phyloP scores from a whole-genome alignment of 2,888 invertebrate genomes.

The Spilosoma lubricipeda region DNA sequence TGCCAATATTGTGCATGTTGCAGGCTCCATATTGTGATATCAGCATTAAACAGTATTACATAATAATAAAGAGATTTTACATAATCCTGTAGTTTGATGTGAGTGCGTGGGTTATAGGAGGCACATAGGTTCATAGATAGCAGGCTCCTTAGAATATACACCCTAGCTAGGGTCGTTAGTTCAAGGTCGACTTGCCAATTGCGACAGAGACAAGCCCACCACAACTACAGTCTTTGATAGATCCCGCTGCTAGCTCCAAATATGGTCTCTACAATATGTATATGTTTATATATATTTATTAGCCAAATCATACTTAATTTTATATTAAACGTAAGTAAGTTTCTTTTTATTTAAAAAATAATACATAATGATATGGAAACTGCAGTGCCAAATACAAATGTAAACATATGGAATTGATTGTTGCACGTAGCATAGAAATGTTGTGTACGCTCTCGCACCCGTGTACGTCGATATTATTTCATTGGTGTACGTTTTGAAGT shows the following conservation, averaged over 20 bases:
- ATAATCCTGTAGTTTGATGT: neutral
- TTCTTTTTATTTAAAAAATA: neutral
- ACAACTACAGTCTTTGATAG: neutral
- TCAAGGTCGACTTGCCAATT: neutral
- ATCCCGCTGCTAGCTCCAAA: neutral
- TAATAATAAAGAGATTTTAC: neutral
- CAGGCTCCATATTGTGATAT: neutral
- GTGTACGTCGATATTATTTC: constrained; percentile 21
- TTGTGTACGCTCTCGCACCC: constrained; percentile 8
- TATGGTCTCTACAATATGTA: neutral
- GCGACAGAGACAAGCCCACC: neutral
- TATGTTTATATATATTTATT: neutral
- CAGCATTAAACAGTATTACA: neutral
- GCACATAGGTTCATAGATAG: neutral
- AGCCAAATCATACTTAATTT: neutral
- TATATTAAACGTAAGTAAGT: neutral
- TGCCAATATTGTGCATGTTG: constrained; percentile 40
- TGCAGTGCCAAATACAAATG: constrained; percentile 10
- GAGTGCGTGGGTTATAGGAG: no score
- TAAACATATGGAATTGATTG: constrained; percentile 22
- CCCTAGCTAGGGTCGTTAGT: neutral
- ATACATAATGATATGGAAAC: neutral
- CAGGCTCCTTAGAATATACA: no score
- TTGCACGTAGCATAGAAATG: constrained; percentile 29
- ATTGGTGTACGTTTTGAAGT: constrained; percentile 16